Evolutionary conservation across 2,888 invertebrate genomes (phyloP), one percentile per base, ranked within the genome.

Genomic region (Mimachlamys varia): DNA sequence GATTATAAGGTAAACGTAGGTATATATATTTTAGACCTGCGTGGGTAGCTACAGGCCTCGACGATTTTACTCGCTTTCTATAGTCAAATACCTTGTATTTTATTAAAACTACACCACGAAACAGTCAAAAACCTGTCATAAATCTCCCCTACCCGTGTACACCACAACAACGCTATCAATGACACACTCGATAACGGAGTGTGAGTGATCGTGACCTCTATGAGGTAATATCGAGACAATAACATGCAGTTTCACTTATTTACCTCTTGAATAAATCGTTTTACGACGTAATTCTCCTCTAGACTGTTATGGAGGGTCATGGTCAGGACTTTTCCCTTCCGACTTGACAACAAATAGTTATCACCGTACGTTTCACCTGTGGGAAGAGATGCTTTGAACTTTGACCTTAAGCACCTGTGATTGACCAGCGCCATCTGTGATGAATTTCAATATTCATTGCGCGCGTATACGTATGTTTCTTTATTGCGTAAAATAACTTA

Each of bases 241-340:
- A 55, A 89, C 53, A 17, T 53, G 89, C 53, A 89, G 13, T 88
- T 89, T 53, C 53, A 53, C n/a, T 53, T 13, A 22, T 44, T 55
- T 91, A 91, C 91, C 91, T 91, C 88, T 88, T 89, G 76, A 87
- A 91, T 88, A 87, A 89, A 91, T 88, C 89, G 53, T 88, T 50
- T 89, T 50, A 88, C 91, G 76, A 91, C 91, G 33, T 62, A 88
- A 49, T 91, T 91, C 62, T 91, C 91, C 88, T 89, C 89, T 76
- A 76, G 88, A 3, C 22, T 88, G 17, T 33, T 53, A 89, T 89
- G 53, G 13, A 33, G 33, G 27, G 76, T 76, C 76, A 76, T 76
- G 10, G 33, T 76, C 76, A 22, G 76, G 33, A 12, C 76, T 33
- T 13, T 76, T 12, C 33, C 13, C 12, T 15, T 33, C 12, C 44